Conservation (phyloP, 37 sponge, comb jelly and placozoan species). For the Chondrilla cf. caribensis region DNA sequence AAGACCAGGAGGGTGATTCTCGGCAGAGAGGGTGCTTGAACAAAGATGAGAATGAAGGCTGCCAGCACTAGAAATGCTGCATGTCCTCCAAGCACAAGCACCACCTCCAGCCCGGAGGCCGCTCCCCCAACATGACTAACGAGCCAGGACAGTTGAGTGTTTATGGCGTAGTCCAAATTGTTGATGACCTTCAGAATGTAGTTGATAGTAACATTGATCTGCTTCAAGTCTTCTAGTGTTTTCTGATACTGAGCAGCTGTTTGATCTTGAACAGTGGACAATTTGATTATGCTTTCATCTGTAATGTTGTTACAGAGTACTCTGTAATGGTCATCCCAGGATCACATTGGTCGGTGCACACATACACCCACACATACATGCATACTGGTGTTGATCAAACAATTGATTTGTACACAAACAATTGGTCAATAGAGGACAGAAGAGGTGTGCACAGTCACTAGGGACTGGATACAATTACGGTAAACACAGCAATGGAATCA, state of each 20-base stretch:
- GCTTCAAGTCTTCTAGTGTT: conserved; percentile 49
- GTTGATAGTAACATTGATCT: conserved; percentile 46
- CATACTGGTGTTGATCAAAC: too few species aligned
- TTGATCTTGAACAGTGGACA: conserved; percentile 21
- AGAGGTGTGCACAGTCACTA: not conserved
- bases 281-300: conserved; percentile 44
- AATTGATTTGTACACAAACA: too few species aligned
- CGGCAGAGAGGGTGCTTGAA: conserved; percentile 34
- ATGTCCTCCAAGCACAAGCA: conserved; percentile 28
- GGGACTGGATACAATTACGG: not conserved
- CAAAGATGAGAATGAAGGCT: conserved; percentile 39
- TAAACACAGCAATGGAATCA: too few species aligned
- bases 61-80: conserved; percentile 46
- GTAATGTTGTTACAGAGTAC: not conserved
- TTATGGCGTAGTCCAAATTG: conserved; percentile 32
- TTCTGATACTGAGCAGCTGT: conserved; percentile 48
- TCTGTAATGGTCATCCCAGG: not conserved
- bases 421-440: not conserved
- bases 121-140: conserved; percentile 56
- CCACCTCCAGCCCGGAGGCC: conserved; percentile 24
- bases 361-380: too few species aligned
- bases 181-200: conserved; percentile 33
- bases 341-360: too few species aligned
- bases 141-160: conserved; percentile 55
- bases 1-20: conserved; percentile 33